Base-by-base conservation (phyloP, 2,113 vertebrate genomes). In the Takifugu flavidus region DNA sequence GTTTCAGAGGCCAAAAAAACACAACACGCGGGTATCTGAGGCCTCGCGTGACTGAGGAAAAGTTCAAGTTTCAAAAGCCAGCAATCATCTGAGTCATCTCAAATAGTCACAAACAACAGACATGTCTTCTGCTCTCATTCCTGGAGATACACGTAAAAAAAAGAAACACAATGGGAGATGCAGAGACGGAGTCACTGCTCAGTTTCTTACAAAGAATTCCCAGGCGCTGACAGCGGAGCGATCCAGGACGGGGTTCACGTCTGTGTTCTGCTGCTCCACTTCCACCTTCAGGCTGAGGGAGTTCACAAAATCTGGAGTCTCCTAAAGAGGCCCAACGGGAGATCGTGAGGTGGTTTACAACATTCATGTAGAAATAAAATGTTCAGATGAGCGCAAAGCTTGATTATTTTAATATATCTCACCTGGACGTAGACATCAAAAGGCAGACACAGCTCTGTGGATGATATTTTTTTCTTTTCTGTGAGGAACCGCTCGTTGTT, bases 131-230 rank as follows among this genome's bases (percentile, higher is more conserved):
- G 42, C 55, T 72, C 65, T n/a, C 44, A 44, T 0, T 20, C 7
- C 46, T 43, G 28, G 34, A 1, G 2, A 49, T 6, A 43, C 3
- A 13, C 1, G 25, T 13, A 53, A 31, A 15, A 27, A 25, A 51
- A 20, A 34, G 4, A 5, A 31, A 44, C 27, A 43, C 3, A 53
- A 11, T 10, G 11, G 34, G 34, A 39, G 10, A 52, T 5, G 25
- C 2, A 26, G 34, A 11, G 8, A 39, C 7, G 31, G 31, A 39
- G 34, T 1, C 2, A 15, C 4, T 26, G 20, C 1, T 10, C 2
- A 15, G n/a, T 51, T 50, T 92, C 95, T 95, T 88, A 98, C 95
- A 65, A 90, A 93, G 39, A 93, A 96, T 59, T 92, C 89, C 61
- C 91, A 92, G 72, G 92, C 87, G 0, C 53, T 82, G 25, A 89